Conservation (phyloP, 2,888 invertebrate species). For the Podotricha telesiphe region DNA sequence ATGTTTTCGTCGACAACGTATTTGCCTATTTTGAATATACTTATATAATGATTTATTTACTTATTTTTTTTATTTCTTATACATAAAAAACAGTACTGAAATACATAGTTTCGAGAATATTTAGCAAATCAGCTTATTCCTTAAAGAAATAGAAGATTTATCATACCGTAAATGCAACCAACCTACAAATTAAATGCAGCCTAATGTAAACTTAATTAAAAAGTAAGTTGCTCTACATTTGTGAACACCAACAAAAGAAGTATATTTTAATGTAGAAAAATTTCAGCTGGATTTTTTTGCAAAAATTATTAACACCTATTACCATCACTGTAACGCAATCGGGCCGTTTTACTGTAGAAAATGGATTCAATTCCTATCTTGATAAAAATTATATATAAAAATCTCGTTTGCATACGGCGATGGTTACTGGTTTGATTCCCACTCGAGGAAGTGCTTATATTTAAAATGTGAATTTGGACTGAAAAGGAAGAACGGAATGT, state of each 20-base stretch:
- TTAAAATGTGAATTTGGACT: no score
- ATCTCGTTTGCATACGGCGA: no score
- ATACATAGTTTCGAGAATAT: background rate
- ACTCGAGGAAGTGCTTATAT: no score
- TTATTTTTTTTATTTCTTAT: background rate
- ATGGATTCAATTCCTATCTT: no score
- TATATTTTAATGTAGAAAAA: background rate
- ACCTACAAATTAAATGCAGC: slow-evolving; percentile 2
- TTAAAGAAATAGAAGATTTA: background rate
- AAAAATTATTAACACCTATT: background rate
- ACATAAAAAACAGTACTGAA: background rate
- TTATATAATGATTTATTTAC: no score
- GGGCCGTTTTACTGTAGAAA: no score
- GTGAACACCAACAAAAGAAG: background rate
- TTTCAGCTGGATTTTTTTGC: background rate
- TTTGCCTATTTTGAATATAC: no score
- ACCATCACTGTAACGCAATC: no score
- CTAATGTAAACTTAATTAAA: background rate
- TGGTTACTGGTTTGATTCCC: no score
- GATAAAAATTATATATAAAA: no score
- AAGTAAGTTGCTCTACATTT: background rate
- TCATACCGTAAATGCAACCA: background rate
- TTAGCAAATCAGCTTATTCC: background rate
- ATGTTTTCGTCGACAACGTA: no score
- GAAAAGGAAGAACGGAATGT: no score